These are phyloP conservation scores for Phocoena sinus DNA, from an alignment of 2,113 vertebrate genomes.

Conservation along the genomic window DNA sequence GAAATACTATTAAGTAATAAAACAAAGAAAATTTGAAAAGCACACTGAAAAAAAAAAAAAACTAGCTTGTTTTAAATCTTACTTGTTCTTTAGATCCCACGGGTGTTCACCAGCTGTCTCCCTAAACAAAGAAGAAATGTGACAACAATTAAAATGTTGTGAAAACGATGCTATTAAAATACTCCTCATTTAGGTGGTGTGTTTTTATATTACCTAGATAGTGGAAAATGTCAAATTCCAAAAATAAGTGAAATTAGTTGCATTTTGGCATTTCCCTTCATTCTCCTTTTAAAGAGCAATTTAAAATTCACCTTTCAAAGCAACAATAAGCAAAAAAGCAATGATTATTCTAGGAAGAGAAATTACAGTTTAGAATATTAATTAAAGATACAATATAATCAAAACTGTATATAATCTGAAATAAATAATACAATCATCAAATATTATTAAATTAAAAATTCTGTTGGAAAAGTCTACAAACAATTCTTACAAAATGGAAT, in stretches of 20 bases:
- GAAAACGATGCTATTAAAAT: constrained; percentile 50
- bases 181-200: background rate
- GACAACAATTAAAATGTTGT: constrained; percentile 58
- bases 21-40: background rate
- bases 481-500: background rate
- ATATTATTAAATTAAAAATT: background rate
- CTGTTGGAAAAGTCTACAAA: background rate
- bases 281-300: constrained; percentile 17
- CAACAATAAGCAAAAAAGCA: background rate
- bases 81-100: constrained; percentile 78
- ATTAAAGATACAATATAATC: background rate
- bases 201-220: background rate
- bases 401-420: background rate
- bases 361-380: background rate
- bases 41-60: background rate
- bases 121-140: constrained; percentile 66
- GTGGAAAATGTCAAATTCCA: background rate
- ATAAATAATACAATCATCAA: background rate
- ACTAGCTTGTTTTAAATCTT: constrained; percentile 68
- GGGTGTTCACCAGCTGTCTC: constrained; percentile 66
- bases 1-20: constrained; percentile 6
- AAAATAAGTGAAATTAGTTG: constrained; percentile 16
- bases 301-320: constrained; percentile 19
- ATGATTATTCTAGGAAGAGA: background rate
- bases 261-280: constrained; percentile 42